Evolutionary conservation across 2,888 invertebrate genomes (phyloP), one percentile per base, ranked within the genome.

Genomic region (Oscheius sp.): DNA sequence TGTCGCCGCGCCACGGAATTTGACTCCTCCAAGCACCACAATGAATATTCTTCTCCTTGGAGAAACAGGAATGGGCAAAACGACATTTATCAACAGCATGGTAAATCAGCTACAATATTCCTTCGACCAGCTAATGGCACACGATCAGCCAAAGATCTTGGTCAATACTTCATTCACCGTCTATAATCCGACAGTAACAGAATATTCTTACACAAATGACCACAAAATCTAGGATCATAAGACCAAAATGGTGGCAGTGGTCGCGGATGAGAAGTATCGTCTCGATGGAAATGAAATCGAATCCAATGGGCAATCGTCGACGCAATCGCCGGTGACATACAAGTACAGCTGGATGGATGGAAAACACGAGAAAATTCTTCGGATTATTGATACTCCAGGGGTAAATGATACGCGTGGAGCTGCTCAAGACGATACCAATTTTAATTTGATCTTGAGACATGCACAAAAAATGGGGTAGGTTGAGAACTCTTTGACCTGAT

Each of bases 1-100:
- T 13, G 13, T 49, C 49, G n/a, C 49, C 16, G 49, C 49, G 3
- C 49, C 49, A 7, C 49, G 49, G 49, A 49, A 3, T 5, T 7
- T 18, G 6, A 9, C 9, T 35, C 35, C 35, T 35, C 35, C 35
- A 9, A 35, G 35, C 49, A 49, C 16, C 16, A 49, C 21, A 1
- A 46, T 46, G 29, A 74, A 25, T 35, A 46, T 74, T 56, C 55
- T 74, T 21, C 29, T 74, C 12, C 27, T 74, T 23, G 70, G 70
- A 13, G 74, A 55, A 25, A 23, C 55, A 5, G 55, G 55, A 23
- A 21, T 55, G 13, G 55, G 55, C 5, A 55, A 55, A 23, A 55
- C 55, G 25, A 55, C 55, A 3, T 55, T 55, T 25, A 55, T 55
- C 55, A 55, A 55, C 55, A 55, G 55, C 13, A 55, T 55, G 55